Evolutionary conservation across 2,797 vertebrate species (phyloP).

Genomic region (Todus mexicanus): DNA sequence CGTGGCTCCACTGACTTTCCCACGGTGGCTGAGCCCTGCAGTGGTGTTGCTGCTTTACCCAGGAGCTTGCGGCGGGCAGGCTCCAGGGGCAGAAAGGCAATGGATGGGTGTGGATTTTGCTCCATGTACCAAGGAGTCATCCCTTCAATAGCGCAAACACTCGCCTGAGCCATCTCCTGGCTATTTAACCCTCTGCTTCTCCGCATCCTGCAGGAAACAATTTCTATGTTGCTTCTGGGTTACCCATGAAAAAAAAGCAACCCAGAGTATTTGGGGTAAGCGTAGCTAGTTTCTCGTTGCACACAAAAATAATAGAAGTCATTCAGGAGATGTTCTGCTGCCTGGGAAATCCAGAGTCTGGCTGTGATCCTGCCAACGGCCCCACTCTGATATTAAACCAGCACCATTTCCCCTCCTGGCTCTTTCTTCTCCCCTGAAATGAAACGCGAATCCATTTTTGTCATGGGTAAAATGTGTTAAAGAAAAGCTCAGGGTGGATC

Average conservation of each 20-base stretch:
- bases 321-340: not conserved
- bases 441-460: not conserved
- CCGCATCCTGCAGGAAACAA: not conserved
- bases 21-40: slow-evolving; percentile 20
- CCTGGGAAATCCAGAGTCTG: not conserved
- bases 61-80: not conserved
- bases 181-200: not conserved
- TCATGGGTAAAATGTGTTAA: fast-evolving
- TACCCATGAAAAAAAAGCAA: not conserved
- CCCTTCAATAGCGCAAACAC: not conserved
- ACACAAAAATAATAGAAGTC: not conserved
- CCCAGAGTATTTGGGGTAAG: not conserved
- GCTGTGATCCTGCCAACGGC: fast-evolving
- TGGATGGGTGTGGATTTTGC: slow-evolving; percentile 1
- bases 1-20: not conserved
- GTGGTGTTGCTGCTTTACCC: not conserved
- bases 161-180: not conserved
- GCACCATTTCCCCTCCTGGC: not conserved
- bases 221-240: not conserved
- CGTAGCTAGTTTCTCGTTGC: not conserved
- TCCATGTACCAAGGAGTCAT: not conserved
- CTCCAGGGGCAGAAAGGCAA: not conserved
- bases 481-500: not conserved
- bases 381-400: not conserved
- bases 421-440: not conserved